Conservation (phyloP, 2,113 vertebrate genomes). For the Scalopus aquaticus region DNA sequence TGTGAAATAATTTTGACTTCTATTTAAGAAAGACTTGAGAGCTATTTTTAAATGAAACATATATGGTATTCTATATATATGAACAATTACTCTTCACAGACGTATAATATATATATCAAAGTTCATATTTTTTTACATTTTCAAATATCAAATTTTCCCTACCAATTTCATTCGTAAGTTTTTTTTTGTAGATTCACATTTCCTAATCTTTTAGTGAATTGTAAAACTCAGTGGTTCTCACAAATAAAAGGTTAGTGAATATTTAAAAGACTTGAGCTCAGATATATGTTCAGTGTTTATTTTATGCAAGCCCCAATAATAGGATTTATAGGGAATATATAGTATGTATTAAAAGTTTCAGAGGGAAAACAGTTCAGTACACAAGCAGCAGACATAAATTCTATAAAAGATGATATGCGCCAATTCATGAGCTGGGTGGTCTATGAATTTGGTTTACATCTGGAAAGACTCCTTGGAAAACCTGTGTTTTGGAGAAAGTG, state of each 20-base stretch:
- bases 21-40: not conserved
- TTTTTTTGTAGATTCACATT: slow-evolving; percentile 27
- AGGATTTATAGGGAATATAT: not conserved
- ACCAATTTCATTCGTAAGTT: not conserved
- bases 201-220: slow-evolving; percentile 2
- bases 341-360: not conserved
- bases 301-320: not conserved
- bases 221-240: slow-evolving; percentile 15
- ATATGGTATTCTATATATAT: not conserved
- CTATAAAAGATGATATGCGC: slow-evolving; percentile 30
- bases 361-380: not conserved
- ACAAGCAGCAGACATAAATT: slow-evolving; percentile 42
- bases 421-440: not conserved
- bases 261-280: slow-evolving; percentile 1
- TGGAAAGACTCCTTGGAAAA: not conserved
- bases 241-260: slow-evolving; percentile 14
- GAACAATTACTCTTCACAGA: not conserved
- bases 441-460: not conserved
- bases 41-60: not conserved
- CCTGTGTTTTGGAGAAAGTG: not conserved
- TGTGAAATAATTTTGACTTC: not conserved
- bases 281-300: slow-evolving; percentile 5
- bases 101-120: not conserved
- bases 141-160: not conserved
- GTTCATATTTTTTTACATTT: not conserved